Conservation (phyloP, 1,140 invertebrate species). For the Drepana arcuata region DNA sequence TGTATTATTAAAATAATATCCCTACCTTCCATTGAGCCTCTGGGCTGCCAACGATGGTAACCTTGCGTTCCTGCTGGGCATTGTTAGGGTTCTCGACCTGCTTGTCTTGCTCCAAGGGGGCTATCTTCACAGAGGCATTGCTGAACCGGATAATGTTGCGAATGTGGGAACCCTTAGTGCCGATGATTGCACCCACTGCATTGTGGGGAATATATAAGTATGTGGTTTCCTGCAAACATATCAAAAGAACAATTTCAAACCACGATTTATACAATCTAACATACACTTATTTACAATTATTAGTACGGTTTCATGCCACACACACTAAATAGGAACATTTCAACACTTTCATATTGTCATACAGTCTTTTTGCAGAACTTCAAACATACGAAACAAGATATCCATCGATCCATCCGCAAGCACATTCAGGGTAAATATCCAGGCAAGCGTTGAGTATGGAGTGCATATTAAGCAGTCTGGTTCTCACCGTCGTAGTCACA, state of each 20-base stretch:
- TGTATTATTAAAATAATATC: too few species aligned
- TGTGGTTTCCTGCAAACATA: constrained; percentile 85
- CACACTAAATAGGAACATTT: too few species aligned
- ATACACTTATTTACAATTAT: too few species aligned
- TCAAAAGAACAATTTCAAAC: constrained; percentile 4
- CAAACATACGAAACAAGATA: too few species aligned
- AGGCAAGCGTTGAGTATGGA: too few species aligned
- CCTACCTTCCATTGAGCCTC: constrained; percentile 96
- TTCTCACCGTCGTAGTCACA: too few species aligned
- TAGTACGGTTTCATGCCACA: too few species aligned
- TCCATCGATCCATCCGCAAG: too few species aligned
- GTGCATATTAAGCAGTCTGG: too few species aligned
- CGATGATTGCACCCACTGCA: constrained; percentile 97
- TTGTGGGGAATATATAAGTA: constrained; percentile 97
- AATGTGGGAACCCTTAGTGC: constrained; percentile 96
- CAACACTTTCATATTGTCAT: too few species aligned
- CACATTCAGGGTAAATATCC: too few species aligned
- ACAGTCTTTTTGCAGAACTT: too few species aligned
- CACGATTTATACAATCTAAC: constrained; percentile 1
- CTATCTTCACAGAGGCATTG: constrained; percentile 94
- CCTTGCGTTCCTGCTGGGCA: constrained; percentile 89
- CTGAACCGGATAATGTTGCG: constrained; percentile 97
- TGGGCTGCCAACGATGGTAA: constrained; percentile 94
- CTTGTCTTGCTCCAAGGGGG: constrained; percentile 87
- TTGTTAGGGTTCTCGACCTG: constrained; percentile 67